Evolutionary conservation across 92 coral and sea anemone species (phyloP).

Genomic region (Porites divaricata): DNA sequence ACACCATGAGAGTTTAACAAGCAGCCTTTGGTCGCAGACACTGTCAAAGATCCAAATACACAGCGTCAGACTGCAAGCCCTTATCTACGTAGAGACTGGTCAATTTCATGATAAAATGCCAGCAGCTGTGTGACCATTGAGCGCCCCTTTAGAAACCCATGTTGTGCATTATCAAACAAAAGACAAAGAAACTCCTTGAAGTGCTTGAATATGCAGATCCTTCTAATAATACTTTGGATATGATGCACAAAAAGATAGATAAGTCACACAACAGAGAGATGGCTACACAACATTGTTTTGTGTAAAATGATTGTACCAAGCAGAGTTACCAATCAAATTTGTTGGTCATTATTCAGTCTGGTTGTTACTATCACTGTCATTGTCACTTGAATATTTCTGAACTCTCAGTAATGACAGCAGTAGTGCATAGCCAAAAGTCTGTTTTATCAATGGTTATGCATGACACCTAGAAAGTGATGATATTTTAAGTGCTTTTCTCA

Average conservation of each 20-base stretch:
- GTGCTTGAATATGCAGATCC: conserved; percentile 9
- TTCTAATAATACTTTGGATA: conserved; percentile 28
- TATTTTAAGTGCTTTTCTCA: too few species aligned
- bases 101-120: conserved; percentile 35
- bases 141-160: conserved; percentile 33
- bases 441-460: too few species aligned
- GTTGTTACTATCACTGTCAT: too few species aligned
- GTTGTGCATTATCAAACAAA: too few species aligned
- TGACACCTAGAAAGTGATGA: too few species aligned
- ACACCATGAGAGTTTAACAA: neutral
- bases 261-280: conserved; percentile 4
- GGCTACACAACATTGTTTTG: neutral
- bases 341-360: too few species aligned
- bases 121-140: conserved; percentile 48
- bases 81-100: conserved; percentile 45
- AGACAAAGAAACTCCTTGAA: neutral
- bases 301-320: too few species aligned
- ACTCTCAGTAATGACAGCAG: too few species aligned
- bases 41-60: conserved; percentile 33
- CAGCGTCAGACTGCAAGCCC: conserved; percentile 36
- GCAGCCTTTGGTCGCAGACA: conserved; percentile 28
- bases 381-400: too few species aligned
- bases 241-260: neutral
- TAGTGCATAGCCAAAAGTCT: too few species aligned
- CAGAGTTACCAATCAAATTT: too few species aligned